Evolutionary conservation across 2,113 vertebrate genomes (phyloP).

Genomic region (Pungitius pungitius): DNA sequence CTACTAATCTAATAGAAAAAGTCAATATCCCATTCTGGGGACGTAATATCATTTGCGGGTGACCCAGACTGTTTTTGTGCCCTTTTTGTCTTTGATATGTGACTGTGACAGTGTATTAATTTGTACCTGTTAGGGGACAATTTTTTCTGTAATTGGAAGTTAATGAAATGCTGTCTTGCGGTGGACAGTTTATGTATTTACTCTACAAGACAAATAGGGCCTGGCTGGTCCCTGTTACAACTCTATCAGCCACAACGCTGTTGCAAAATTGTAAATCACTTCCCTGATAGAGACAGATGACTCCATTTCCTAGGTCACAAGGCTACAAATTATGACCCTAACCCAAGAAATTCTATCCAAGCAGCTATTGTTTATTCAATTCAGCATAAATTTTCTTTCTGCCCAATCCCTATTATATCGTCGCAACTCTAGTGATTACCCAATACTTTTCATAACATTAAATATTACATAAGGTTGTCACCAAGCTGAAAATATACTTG

Average conservation of each 20-base stretch:
- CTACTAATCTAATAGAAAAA: slow-evolving; percentile 68
- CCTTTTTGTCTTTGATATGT: slow-evolving; percentile 15
- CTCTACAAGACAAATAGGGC: slow-evolving; percentile 57
- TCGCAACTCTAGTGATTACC: slow-evolving; percentile 20
- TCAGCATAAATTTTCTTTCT: slow-evolving; percentile 50
- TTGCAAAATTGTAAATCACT: slow-evolving; percentile 58
- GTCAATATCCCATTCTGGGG: slow-evolving; percentile 65
- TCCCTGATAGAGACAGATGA: slow-evolving; percentile 64
- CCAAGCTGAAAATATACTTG: slow-evolving; percentile 21
- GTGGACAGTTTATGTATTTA: slow-evolving; percentile 68
- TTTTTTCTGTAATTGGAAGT: slow-evolving; percentile 39
- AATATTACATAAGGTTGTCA: slow-evolving; percentile 41
- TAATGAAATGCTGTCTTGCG: slow-evolving; percentile 50
- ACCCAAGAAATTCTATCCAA: slow-evolving; percentile 51
- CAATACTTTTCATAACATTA: slow-evolving; percentile 34
- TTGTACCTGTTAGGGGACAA: slow-evolving; percentile 49
- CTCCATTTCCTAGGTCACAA: slow-evolving; percentile 64
- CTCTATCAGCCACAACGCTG: slow-evolving; percentile 45
- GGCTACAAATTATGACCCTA: slow-evolving; percentile 60
- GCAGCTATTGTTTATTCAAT: slow-evolving; percentile 32
- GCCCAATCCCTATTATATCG: slow-evolving; percentile 4
- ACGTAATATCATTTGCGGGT: slow-evolving; percentile 62
- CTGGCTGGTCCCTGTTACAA: slow-evolving; percentile 46
- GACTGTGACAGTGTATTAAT: slow-evolving; percentile 34
- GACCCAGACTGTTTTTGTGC: slow-evolving; percentile 28